Percentiles rank a stretch among this genome's conserved stretches.
Evolutionary conservation across 2,113 vertebrate species (phyloP).

Genomic region (Zosterops japonicus): DNA sequence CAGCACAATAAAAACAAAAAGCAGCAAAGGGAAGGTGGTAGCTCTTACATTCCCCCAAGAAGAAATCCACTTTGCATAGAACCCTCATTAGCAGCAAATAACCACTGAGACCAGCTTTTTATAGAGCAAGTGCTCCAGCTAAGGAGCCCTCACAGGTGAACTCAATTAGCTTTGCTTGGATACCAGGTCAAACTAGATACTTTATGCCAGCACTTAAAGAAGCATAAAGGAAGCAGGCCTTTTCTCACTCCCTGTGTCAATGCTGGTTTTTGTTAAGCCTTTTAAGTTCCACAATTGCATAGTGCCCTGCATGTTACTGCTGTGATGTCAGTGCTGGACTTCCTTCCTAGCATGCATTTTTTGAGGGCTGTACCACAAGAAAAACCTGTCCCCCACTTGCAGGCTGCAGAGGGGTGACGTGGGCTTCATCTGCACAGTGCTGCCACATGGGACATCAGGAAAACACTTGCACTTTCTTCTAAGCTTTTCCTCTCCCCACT

Average conservation of each 20-base stretch:
- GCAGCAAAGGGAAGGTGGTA: fast-evolving
- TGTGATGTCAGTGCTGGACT: neutral
- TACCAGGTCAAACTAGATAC: neutral
- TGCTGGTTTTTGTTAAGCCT: neutral
- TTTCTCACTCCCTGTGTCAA: neutral
- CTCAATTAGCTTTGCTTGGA: neutral
- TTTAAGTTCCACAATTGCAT: neutral
- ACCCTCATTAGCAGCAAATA: fast-evolving
- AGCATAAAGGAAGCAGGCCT: neutral
- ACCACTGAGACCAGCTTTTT: neutral
- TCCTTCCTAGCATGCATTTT: neutral
- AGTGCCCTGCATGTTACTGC: neutral
- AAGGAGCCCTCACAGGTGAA: neutral
- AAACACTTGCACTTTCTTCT: fast-evolving
- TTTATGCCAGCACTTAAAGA: neutral
- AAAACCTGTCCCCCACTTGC: fast-evolving
- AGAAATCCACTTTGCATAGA: fast-evolving
- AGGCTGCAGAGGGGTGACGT: fast-evolving
- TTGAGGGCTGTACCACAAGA: neutral
- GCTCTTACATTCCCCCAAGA: neutral
- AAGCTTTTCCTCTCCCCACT: neutral
- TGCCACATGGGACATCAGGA: neutral
- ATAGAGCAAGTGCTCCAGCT: neutral
- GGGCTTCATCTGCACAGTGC: fast-evolving
- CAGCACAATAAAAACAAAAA: neutral